Percentiles rank a stretch among this genome's conserved stretches.
Evolutionary conservation across 1,140 invertebrate genomes (phyloP).

Genomic region (Neodiprion virginianus): DNA sequence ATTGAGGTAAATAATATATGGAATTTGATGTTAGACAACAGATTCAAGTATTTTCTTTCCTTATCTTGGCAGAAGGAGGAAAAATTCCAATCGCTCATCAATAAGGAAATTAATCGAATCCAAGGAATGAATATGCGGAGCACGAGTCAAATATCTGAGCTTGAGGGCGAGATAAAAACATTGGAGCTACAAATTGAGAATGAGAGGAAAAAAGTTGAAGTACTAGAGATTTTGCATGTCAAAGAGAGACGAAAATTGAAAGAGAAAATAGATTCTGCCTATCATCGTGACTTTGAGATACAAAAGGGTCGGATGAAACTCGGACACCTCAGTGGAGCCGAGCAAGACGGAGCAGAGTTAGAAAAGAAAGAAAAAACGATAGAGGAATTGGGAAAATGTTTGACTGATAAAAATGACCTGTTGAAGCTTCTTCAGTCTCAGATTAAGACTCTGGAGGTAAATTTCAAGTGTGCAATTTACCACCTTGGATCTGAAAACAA

Average conservation of each 20-base stretch:
- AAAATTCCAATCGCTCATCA: conserved; percentile 40
- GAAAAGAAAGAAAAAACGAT: conserved; percentile 54
- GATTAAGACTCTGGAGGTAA: conserved; percentile 62
- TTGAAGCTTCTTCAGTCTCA: conserved; percentile 60
- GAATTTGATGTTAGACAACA: conserved; percentile 10
- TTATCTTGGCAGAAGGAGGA: conserved; percentile 46
- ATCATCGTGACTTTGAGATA: conserved; percentile 50
- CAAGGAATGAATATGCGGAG: conserved; percentile 39
- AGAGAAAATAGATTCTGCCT: conserved; percentile 50
- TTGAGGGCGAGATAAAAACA: conserved; percentile 45
- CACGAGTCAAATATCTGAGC: conserved; percentile 33
- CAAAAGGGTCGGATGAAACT: conserved; percentile 48
- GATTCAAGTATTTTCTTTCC: not conserved
- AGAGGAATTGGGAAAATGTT: conserved; percentile 54
- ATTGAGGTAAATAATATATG: conserved; percentile 46
- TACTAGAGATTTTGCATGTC: conserved; percentile 23
- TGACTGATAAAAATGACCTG: conserved; percentile 52
- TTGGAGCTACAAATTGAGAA: conserved; percentile 34
- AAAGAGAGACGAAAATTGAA: conserved; percentile 48
- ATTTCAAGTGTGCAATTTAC: not conserved
- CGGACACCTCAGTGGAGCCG: conserved; percentile 42
- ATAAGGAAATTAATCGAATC: conserved; percentile 40
- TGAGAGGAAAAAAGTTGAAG: conserved; percentile 44
- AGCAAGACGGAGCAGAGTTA: conserved; percentile 41
- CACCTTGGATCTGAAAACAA: conserved; percentile 48